These are phyloP conservation scores for Natrix natrix DNA, from an alignment of 2,797 vertebrate species.

Conservation along the genomic window DNA sequence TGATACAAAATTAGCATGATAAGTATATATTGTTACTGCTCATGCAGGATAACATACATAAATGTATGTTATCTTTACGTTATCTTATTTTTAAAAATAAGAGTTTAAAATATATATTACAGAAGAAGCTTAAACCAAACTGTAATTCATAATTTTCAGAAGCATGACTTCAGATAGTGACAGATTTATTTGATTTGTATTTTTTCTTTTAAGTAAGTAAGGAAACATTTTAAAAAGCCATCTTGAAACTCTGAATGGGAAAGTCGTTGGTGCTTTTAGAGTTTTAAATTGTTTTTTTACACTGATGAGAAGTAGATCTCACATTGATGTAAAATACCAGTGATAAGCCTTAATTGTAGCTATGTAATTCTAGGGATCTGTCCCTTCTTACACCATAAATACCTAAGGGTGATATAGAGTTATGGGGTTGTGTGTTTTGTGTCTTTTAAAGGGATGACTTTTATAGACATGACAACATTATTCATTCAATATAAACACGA, in stretches of 20 bases:
- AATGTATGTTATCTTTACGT: neutral
- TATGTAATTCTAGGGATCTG: neutral
- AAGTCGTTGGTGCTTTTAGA: neutral
- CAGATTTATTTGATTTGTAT: neutral
- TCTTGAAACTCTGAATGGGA: constrained; percentile 31
- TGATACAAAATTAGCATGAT: neutral
- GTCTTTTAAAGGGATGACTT: neutral
- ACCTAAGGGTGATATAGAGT: neutral
- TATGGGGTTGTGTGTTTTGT: neutral
- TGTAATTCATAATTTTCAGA: neutral
- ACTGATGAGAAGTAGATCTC: constrained; percentile 23
- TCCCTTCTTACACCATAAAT: neutral
- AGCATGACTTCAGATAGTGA: neutral
- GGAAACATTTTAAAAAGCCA: neutral
- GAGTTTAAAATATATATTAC: neutral
- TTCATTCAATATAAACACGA: neutral
- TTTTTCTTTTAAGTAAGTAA: neutral
- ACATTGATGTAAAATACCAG: neutral
- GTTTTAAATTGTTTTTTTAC: constrained; percentile 16
- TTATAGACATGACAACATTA: neutral
- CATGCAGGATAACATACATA: neutral
- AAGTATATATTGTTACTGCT: neutral
- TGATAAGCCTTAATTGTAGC: neutral
- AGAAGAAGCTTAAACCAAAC: neutral
- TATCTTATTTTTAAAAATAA: neutral